phyloP scores from a whole-genome alignment of 2,113 vertebrate genomes.

The Craseonycteris thonglongyai region DNA sequence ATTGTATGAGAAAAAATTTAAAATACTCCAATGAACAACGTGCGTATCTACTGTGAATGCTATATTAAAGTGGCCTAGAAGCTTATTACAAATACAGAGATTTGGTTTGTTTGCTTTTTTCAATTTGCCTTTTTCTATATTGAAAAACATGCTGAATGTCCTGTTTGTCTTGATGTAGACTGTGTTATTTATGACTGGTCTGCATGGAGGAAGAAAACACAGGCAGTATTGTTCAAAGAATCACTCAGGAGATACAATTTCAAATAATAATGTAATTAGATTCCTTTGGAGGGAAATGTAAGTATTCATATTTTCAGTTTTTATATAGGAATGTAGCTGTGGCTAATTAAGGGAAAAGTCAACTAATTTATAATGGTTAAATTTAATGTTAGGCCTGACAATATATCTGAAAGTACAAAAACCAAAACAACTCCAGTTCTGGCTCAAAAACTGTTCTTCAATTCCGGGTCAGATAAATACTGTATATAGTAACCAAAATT shows the following conservation, averaged over 20 bases:
- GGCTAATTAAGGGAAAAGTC: constrained; percentile 48
- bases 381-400: constrained; percentile 42
- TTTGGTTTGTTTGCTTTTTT: constrained; percentile 32
- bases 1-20: constrained; percentile 22
- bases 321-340: constrained; percentile 16
- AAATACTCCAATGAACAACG: constrained; percentile 14
- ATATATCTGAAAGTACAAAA: constrained; percentile 46
- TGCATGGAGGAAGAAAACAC: constrained; percentile 52
- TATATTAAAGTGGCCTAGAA: neutral
- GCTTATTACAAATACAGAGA: neutral
- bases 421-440: neutral
- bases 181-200: constrained; percentile 44
- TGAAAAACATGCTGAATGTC: constrained; percentile 28
- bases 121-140: constrained; percentile 19
- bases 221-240: constrained; percentile 51
- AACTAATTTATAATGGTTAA: constrained; percentile 49
- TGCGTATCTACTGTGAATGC: constrained; percentile 20
- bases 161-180: constrained; percentile 45
- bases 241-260: constrained; percentile 62
- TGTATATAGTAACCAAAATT: constrained; percentile 49
- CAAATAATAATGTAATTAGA: constrained; percentile 53
- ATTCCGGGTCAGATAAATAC: constrained; percentile 54
- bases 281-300: constrained; percentile 43
- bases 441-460: constrained; percentile 67
- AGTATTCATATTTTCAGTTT: constrained; percentile 45